Base-by-base conservation (phyloP, 2,113 vertebrate genomes). In the Drymodes brunneopygia region DNA sequence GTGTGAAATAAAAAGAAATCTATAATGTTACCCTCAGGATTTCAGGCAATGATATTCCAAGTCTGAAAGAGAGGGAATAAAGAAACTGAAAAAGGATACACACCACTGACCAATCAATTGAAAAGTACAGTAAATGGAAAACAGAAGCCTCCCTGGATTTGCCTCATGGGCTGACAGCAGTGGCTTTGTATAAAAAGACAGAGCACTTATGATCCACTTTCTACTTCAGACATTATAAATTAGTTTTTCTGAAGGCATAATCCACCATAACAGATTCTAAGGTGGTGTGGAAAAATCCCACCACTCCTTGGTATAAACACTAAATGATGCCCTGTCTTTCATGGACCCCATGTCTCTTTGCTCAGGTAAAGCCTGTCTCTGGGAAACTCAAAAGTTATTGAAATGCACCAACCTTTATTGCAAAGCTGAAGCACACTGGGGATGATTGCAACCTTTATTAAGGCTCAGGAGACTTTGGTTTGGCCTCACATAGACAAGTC, bases 101-200 rank as follows among this genome's bases (percentile, higher is more conserved):
- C 90, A 88, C 45, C 93, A 88, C 87, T 95, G 91, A 82, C 94
- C 90, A 95, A 92, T 93, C 87, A 97, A 95, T 95, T 73, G 84
- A 88, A 95, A 96, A 93, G 31, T 84, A 81, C 1, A 0, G 92
- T 84, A 96, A 97, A 94, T 96, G 86, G 92, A 95, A 97, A 95
- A 78, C 85, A 96, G 88, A 96, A 97, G 62, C 77, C 94, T 96
- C 93, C 72, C 72, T 81, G 88, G 94, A 88, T 92, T 96, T 95
- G 88, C 44, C 88, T 86, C 61, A 64, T 83, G 80, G 90, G 75
- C 88, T 92, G 94, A 78, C 9, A 86, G 88, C 86, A 57, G 79
- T 71, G 80, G 65, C 88, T 96, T 90, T 94, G 72, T 94, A 60
- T 45, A 78, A 81, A 90, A 88, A 84, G 69, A 86, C 70, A 93